These are phyloP conservation scores for Rhopalosiphum maidis DNA, from an alignment of 1,140 invertebrate genomes.

Conservation along the genomic window DNA sequence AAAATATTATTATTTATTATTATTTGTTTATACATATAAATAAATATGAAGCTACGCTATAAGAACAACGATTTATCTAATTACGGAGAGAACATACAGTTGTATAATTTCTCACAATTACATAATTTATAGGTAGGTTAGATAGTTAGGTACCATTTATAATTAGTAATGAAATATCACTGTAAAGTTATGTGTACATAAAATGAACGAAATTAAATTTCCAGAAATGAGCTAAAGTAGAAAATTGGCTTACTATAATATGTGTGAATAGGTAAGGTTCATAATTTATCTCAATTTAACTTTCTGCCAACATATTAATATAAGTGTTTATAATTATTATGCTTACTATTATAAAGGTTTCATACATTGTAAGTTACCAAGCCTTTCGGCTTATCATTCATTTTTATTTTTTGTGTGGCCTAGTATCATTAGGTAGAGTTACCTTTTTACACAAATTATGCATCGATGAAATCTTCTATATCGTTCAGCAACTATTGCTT, in stretches of 20 bases:
- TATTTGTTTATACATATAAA: neutral
- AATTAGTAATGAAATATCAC: neutral
- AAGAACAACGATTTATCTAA: neutral
- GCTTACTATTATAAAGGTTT: neutral
- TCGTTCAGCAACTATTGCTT: neutral
- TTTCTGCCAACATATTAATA: neutral
- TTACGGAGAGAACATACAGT: neutral
- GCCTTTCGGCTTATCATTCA: neutral
- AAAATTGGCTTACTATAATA: neutral
- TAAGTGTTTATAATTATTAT: neutral
- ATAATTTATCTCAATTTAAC: neutral
- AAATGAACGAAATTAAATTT: neutral
- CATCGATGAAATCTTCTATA: neutral
- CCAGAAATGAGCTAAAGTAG: neutral
- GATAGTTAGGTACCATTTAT: neutral
- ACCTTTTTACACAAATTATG: neutral
- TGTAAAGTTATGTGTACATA: neutral
- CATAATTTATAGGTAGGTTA: conserved; percentile 11
- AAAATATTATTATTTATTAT: neutral
- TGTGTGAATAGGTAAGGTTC: neutral
- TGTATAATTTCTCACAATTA: neutral
- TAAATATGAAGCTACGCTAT: neutral
- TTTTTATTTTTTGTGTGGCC: neutral
- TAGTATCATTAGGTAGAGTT: neutral
- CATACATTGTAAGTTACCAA: neutral